A percentile compares a stretch with the other conserved stretches of the same genome.
These are phyloP conservation scores for Harpagifer antarcticus DNA, from an alignment of 2,797 vertebrate species.

Conservation along the genomic window DNA sequence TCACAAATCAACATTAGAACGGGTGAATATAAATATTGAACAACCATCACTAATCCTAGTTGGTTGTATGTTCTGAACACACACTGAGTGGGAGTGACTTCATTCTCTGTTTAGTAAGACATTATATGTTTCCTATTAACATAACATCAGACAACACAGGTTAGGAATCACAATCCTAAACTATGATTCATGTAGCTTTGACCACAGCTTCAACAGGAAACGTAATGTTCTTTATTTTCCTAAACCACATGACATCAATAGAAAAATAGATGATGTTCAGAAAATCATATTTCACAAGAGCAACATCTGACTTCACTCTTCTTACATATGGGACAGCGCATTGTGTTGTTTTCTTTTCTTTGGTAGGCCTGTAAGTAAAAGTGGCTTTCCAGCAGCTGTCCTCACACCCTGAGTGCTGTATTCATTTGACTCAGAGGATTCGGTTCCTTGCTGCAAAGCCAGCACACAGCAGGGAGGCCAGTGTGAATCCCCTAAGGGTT, in stretches of 20 bases:
- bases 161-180: not conserved
- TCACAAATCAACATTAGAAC: too few relatives aligned
- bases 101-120: too few relatives aligned
- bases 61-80: too few relatives aligned
- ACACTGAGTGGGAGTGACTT: too few relatives aligned
- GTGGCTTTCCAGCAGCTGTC: slow-evolving; percentile 64
- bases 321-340: slow-evolving; percentile 41
- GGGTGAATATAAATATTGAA: too few relatives aligned
- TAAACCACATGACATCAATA: slow-evolving; percentile 12
- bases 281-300: slow-evolving; percentile 41
- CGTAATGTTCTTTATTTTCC: slow-evolving; percentile 9
- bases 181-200: not conserved
- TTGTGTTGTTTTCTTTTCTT: slow-evolving; percentile 67
- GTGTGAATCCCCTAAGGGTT: slow-evolving; percentile 50
- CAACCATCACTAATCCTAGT: too few relatives aligned
- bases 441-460: slow-evolving; percentile 48
- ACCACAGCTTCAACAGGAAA: slow-evolving; percentile 3
- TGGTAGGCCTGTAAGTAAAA: slow-evolving; percentile 47
- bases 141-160: not conserved
- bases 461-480: slow-evolving; percentile 33
- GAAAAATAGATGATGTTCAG: slow-evolving; percentile 36
- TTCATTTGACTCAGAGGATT: slow-evolving; percentile 64
- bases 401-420: slow-evolving; percentile 55
- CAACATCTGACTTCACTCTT: slow-evolving; percentile 47
- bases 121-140: too few relatives aligned